Percentiles rank a stretch among this genome's conserved stretches.
These are phyloP conservation scores for Drosophila persimilis DNA, from an alignment of 1,140 invertebrate species.

Conservation along the genomic window DNA sequence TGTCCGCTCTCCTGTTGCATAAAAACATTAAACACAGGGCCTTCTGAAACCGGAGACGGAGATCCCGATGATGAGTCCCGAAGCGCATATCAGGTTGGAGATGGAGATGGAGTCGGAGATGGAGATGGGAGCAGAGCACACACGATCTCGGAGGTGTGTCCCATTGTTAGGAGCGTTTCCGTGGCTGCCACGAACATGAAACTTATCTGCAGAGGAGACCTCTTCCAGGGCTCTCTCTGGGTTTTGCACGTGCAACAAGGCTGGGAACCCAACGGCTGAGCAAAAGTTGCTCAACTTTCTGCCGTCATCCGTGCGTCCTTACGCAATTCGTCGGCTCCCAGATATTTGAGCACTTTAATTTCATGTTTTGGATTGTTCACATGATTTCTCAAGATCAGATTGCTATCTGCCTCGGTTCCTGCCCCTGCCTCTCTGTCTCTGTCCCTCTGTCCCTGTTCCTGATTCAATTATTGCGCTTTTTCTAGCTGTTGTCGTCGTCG, in stretches of 20 bases:
- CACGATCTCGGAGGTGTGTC: conserved; percentile 72
- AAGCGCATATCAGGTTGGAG: conserved; percentile 71
- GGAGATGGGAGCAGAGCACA: conserved; percentile 3
- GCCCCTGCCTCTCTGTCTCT: not conserved
- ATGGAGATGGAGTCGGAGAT: conserved; percentile 47
- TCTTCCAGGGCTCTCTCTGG: not conserved
- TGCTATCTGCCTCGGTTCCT: conserved; percentile 54
- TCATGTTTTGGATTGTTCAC: conserved; percentile 77
- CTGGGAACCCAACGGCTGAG: conserved; percentile 62
- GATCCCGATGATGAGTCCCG: conserved; percentile 3
- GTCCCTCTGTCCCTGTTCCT: conserved; percentile 26
- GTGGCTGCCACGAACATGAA: conserved; percentile 70
- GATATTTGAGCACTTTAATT: conserved; percentile 78
- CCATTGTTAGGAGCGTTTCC: conserved; percentile 70
- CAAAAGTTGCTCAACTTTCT: conserved; percentile 82
- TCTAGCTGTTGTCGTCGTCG: conserved; percentile 47
- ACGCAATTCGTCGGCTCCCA: conserved; percentile 46
- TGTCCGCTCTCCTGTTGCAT: conserved; percentile 69
- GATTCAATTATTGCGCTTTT: conserved; percentile 80
- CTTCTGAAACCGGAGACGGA: conserved; percentile 64
- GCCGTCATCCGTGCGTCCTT: conserved; percentile 55
- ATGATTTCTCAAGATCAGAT: conserved; percentile 79
- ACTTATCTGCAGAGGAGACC: conserved; percentile 63
- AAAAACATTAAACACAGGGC: conserved; percentile 48
- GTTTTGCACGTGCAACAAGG: conserved; percentile 68